Evolutionary conservation across 2,113 vertebrate genomes (phyloP), one percentile per base, ranked within the genome.

Genomic region (Accipiter cooperii): DNA sequence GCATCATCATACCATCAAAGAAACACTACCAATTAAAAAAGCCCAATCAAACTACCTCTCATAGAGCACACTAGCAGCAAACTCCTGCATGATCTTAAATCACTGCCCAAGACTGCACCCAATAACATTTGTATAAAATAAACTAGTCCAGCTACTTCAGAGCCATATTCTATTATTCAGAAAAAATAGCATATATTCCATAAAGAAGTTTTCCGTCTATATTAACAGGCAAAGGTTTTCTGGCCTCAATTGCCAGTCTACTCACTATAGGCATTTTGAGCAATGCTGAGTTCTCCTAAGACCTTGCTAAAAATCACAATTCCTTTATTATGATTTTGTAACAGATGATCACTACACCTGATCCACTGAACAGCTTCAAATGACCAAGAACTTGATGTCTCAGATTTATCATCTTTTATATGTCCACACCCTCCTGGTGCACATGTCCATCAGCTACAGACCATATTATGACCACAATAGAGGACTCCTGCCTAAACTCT

Each of bases 401-500:
- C 49, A 9, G 7, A 46, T 61, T 36, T 22, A 25, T 0, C n/a
- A 38, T 7, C 33, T 51, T 73, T 24, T 17, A 6, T 9, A 10
- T 3, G 7, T 16, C 55, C 58, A 21, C 17, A 33, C 4, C 17
- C 34, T 92, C 46, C 47, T 33, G 44, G 31, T 19, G 8, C 8
- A 11, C 2, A 4, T 1, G 18, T 7, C 46, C 38, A 66, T 8
- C 38, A 38, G 17, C 40, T 34, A 9, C 1, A 8, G 54, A 40
- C 64, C 44, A 4, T 2, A 7, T 3, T 1, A 7, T 7, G 26
- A 40, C 36, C 58, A 13, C 1, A 13, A 24, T 0, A 36, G 8
- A 61, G 31, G 24, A 19, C n/a, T 31, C 44, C 31, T 64, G 46
- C 47, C 78, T 79, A 5, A 47, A 60, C 34, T 25, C 40, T 8